Percentiles rank a stretch among this genome's conserved stretches.
Conservation (phyloP, 2,888 invertebrate species). For the Pterostichus madidus region DNA sequence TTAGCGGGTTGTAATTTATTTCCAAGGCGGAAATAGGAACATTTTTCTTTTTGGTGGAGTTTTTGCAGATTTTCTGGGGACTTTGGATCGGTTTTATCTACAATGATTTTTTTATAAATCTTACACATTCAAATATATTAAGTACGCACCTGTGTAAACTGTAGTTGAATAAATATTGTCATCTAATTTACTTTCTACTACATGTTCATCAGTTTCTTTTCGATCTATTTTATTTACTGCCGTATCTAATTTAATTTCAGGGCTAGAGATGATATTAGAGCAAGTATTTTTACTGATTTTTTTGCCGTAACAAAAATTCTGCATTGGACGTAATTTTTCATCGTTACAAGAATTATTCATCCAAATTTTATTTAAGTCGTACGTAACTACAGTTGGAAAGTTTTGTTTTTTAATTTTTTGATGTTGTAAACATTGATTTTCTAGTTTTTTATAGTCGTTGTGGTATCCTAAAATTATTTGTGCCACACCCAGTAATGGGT, state of each 20-base stretch:
- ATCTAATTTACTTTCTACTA: conserved; percentile 31
- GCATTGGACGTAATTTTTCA: neutral
- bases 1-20: conserved; percentile 76
- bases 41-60: conserved; percentile 70
- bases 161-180: neutral
- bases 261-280: conserved; percentile 54
- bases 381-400: conserved; percentile 68
- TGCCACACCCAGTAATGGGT: too few relatives aligned
- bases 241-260: conserved; percentile 11
- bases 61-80: conserved; percentile 79
- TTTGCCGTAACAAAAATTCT: conserved; percentile 44
- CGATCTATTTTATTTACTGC: conserved; percentile 44
- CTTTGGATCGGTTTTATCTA: conserved; percentile 77
- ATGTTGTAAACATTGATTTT: conserved; percentile 68
- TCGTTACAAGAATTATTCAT: conserved; percentile 67
- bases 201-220: too few relatives aligned
- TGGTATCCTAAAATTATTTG: conserved; percentile 69
- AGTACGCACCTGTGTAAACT: neutral
- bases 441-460: conserved; percentile 69
- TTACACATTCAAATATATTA: neutral
- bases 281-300: conserved; percentile 63
- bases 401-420: conserved; percentile 35
- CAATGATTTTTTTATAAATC: neutral
- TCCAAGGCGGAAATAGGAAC: conserved; percentile 76
- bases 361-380: conserved; percentile 68